Percentiles rank a stretch among this genome's conserved stretches.
Conservation (phyloP, 2,113 vertebrate species). For the Larimichthys polyactis region DNA sequence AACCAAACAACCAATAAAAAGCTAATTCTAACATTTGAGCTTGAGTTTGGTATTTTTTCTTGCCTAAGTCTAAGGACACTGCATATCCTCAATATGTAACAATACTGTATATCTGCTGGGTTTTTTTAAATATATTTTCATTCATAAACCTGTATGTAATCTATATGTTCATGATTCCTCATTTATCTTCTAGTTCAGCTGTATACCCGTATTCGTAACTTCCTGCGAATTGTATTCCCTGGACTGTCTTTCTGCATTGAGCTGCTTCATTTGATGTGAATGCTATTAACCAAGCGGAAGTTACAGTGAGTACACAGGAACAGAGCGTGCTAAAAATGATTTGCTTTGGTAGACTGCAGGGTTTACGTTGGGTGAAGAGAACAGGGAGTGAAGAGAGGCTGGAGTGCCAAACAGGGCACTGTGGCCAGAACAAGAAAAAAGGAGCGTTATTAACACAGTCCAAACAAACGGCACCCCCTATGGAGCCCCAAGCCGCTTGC, state of each 20-base stretch:
- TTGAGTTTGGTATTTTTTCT: not conserved
- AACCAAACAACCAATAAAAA: not conserved
- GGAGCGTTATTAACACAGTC: slow-evolving; percentile 51
- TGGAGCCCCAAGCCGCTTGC: slow-evolving; percentile 48
- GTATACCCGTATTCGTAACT: not conserved
- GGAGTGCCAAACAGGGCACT: slow-evolving; percentile 10
- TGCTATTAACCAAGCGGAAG: slow-evolving; percentile 1
- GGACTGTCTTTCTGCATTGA: not conserved
- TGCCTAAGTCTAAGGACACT: too few relatives aligned
- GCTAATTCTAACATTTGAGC: not conserved
- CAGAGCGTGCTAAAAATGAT: slow-evolving; percentile 24
- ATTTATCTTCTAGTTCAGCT: not conserved
- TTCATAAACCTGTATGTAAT: too few relatives aligned
- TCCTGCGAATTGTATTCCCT: slow-evolving; percentile 7
- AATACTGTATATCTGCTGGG: not conserved
- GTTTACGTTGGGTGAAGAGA: not conserved
- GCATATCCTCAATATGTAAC: too few relatives aligned
- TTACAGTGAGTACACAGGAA: not conserved
- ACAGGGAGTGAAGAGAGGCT: not conserved
- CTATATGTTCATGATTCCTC: not conserved
- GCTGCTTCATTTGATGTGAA: slow-evolving; percentile 15
- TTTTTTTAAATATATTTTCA: not conserved
- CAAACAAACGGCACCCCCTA: slow-evolving; percentile 61
- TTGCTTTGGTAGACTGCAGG: slow-evolving; percentile 5
- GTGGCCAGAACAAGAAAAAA: slow-evolving; percentile 50